Evolutionary conservation across 2,888 invertebrate species (phyloP).

Genomic region (Cephus runcator): DNA sequence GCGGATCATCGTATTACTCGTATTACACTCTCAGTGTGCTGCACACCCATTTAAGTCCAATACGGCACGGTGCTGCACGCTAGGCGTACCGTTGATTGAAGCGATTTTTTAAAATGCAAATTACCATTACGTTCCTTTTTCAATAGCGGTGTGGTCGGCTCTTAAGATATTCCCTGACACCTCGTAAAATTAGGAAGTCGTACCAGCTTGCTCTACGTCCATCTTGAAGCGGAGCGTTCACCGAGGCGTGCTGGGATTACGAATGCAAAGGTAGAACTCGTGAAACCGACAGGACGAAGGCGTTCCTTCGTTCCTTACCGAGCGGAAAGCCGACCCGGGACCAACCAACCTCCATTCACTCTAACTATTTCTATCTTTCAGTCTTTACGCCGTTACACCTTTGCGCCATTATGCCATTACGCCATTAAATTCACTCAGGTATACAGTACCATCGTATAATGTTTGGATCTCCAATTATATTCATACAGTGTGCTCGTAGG

Average conservation of each 20-base stretch:
- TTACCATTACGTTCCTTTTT: background rate
- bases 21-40: background rate
- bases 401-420: background rate
- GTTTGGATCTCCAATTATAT: background rate
- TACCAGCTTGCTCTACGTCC: background rate
- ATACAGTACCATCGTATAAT: background rate
- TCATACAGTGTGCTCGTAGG: background rate
- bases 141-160: background rate
- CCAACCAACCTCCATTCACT: background rate
- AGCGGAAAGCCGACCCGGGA: background rate
- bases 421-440: background rate
- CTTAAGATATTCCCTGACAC: background rate
- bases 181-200: background rate
- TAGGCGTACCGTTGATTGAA: background rate
- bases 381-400: background rate
- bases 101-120: background rate
- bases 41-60: background rate
- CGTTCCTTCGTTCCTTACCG: background rate
- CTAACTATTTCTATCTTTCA: background rate
- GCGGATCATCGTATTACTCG: slow-evolving; percentile 47
- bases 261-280: background rate
- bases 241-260: background rate
- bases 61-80: background rate
- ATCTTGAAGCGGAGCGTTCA: background rate
- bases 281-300: background rate